A percentile compares a stretch with the other conserved stretches of the same genome.
Conservation (phyloP, 2,797 vertebrate genomes). For the Eutrigla gurnardus region DNA sequence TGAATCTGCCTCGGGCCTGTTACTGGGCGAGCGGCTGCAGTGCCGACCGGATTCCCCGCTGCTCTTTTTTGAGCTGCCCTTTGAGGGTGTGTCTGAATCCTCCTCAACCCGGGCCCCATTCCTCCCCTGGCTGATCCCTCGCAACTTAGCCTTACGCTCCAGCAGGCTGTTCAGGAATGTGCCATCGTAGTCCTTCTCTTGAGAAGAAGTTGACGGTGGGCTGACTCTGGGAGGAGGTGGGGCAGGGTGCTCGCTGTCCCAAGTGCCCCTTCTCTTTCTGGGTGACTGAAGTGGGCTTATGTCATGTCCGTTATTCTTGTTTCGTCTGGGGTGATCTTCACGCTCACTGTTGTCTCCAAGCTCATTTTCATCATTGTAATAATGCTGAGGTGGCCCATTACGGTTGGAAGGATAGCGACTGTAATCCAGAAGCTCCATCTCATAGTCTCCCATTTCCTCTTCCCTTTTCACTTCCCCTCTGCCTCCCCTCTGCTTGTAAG, state of each 20-base stretch:
- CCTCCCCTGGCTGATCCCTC: constrained; percentile 55
- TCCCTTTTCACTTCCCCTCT: constrained; percentile 80
- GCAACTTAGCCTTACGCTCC: constrained; percentile 87
- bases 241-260: constrained; percentile 77
- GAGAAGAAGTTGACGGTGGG: constrained; percentile 65
- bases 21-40: constrained; percentile 81
- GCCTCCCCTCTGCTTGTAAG: constrained; percentile 72
- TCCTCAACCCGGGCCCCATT: constrained; percentile 66
- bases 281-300: constrained; percentile 84
- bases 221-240: constrained; percentile 71
- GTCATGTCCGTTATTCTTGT: constrained; percentile 62
- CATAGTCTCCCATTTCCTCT: constrained; percentile 66
- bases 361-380: constrained; percentile 56
- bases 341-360: constrained; percentile 66
- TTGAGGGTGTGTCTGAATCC: constrained; percentile 88
- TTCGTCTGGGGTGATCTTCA: constrained; percentile 70
- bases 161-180: constrained; percentile 87
- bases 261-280: constrained; percentile 84
- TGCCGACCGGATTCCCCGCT: constrained; percentile 65
- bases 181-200: constrained; percentile 86
- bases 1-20: constrained; percentile 79
- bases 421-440: constrained; percentile 77
- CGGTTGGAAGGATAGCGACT: constrained; percentile 73
- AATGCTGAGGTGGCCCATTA: constrained; percentile 65
- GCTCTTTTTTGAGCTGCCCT: constrained; percentile 86